These are phyloP conservation scores for Machimus atricapillus DNA, from an alignment of 2,888 invertebrate species.

Conservation along the genomic window DNA sequence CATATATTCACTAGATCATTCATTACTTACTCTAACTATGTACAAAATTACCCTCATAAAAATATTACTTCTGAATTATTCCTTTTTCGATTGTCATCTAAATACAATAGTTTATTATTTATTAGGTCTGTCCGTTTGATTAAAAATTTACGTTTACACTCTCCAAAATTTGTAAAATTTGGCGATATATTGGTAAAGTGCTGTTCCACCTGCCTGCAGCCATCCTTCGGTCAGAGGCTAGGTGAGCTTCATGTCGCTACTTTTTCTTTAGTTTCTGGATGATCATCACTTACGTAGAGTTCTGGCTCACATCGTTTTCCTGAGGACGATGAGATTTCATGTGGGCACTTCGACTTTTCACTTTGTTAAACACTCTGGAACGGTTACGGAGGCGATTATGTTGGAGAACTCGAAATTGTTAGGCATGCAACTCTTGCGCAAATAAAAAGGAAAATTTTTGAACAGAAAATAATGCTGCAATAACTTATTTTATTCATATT, in stretches of 20 bases:
- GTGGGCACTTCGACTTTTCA: slow-evolving; percentile 98
- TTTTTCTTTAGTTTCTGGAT: not conserved
- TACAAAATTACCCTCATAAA: slow-evolving; percentile 36
- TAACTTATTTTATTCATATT: not conserved
- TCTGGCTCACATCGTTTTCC: slow-evolving; percentile 71
- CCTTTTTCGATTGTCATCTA: slow-evolving; percentile 46
- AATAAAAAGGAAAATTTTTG: not conserved
- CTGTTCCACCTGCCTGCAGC: not conserved
- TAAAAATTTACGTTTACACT: not conserved
- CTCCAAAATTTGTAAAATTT: slow-evolving; percentile 5
- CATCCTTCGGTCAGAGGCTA: not conserved
- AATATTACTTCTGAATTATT: slow-evolving; percentile 40
- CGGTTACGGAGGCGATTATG: not conserved
- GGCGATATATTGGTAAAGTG: not conserved
- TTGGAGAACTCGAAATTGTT: not conserved
- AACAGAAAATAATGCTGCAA: not conserved
- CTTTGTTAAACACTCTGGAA: slow-evolving; percentile 94
- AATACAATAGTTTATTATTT: slow-evolving; percentile 43
- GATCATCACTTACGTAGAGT: not conserved
- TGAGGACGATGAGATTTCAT: slow-evolving; percentile 98
- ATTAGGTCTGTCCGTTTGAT: slow-evolving; percentile 25
- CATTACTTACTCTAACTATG: slow-evolving; percentile 4
- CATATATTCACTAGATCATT: slow-evolving; percentile 1
- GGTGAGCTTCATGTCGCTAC: not conserved
- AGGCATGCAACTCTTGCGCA: not conserved